Evolutionary conservation across 2,888 invertebrate species (phyloP).

Genomic region (Eristalis pertinax): DNA sequence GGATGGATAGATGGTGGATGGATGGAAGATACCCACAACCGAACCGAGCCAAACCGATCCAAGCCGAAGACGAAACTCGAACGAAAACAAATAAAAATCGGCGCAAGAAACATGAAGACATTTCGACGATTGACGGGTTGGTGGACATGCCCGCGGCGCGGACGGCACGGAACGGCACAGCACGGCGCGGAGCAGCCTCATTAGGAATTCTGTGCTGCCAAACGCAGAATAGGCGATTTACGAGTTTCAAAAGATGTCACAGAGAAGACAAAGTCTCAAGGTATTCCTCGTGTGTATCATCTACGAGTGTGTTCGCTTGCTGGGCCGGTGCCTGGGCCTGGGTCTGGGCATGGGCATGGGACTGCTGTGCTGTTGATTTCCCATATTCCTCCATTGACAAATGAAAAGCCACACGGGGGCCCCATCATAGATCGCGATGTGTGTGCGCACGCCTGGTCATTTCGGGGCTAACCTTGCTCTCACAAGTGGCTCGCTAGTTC

Average conservation of each 20-base stretch:
- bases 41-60: not conserved
- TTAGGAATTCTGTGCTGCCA: slow-evolving; percentile 71
- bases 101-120: slow-evolving; percentile 71
- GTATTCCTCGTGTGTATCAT: slow-evolving; percentile 42
- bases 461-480: slow-evolving; percentile 61
- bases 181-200: slow-evolving; percentile 45
- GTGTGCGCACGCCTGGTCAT: slow-evolving; percentile 9
- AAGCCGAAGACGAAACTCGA: slow-evolving; percentile 20
- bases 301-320: slow-evolving; percentile 35
- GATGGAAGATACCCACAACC: not conserved
- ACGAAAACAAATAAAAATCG: slow-evolving; percentile 68
- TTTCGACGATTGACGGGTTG: slow-evolving; percentile 70
- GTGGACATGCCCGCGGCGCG: slow-evolving; percentile 40
- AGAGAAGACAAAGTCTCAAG: slow-evolving; percentile 62
- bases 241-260: slow-evolving; percentile 73
- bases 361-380: slow-evolving; percentile 13
- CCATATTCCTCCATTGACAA: slow-evolving; percentile 66
- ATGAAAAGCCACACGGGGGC: slow-evolving; percentile 53
- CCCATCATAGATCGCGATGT: not conserved
- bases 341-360: not conserved
- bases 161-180: slow-evolving; percentile 20
- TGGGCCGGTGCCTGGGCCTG: not conserved
- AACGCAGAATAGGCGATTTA: slow-evolving; percentile 72
- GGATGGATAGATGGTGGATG: not conserved
- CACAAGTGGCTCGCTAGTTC: slow-evolving; percentile 47